Percentiles rank a stretch among this genome's conserved stretches.
These are phyloP conservation scores for Dissostichus mawsoni DNA, from an alignment of 2,113 vertebrate genomes.

Conservation along the genomic window DNA sequence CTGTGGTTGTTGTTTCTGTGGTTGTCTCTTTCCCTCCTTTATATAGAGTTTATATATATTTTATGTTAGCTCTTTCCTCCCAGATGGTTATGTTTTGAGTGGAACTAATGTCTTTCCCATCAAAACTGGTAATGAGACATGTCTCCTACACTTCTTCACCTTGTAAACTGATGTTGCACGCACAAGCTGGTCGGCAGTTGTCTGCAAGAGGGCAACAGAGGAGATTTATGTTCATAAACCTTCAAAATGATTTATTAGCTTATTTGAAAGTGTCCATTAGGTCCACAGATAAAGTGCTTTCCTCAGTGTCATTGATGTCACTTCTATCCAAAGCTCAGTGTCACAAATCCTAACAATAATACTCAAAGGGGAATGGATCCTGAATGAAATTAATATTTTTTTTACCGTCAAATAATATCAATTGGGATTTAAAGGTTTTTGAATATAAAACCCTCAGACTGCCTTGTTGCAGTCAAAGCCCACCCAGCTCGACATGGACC, in stretches of 20 bases:
- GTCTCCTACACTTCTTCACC: conserved; percentile 65
- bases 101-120: conserved; percentile 76
- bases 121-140: conserved; percentile 70
- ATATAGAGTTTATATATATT: conserved; percentile 61
- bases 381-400: too few relatives aligned
- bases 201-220: conserved; percentile 53
- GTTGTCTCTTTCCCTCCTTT: conserved; percentile 83
- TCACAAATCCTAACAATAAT: not conserved
- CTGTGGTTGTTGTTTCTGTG: conserved; percentile 79
- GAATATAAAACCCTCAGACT: conserved; percentile 52
- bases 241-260: conserved; percentile 12
- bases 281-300: not conserved
- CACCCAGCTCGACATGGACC: conserved; percentile 62
- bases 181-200: conserved; percentile 38
- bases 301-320: not conserved
- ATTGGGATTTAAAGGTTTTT: conserved; percentile 26
- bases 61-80: conserved; percentile 73
- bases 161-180: conserved; percentile 69
- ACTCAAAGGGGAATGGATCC: too few relatives aligned
- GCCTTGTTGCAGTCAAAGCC: conserved; percentile 55
- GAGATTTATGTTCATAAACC: conserved; percentile 51
- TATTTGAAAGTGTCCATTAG: not conserved
- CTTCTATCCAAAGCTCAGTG: not conserved
- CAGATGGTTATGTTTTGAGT: conserved; percentile 78
- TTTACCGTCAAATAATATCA: not conserved